phyloP scores from a whole-genome alignment of 1,140 invertebrate species.

The Charaxes varanes region DNA sequence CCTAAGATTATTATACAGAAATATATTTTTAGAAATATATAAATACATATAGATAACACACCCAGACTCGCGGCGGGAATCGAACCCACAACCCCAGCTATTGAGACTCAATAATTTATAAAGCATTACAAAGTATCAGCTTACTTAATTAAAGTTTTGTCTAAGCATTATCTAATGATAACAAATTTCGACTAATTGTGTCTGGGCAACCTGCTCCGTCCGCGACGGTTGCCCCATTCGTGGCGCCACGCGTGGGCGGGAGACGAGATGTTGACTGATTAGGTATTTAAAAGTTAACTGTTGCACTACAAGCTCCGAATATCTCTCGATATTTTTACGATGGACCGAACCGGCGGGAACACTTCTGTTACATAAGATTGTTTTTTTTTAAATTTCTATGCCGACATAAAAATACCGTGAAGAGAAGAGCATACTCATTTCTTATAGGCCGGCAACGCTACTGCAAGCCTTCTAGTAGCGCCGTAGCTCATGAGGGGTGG shows the following conservation, averaged over 20 bases:
- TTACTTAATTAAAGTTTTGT: too few relatives aligned
- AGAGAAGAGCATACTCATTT: too few relatives aligned
- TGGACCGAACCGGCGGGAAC: conserved; percentile 28
- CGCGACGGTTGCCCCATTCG: conserved; percentile 41
- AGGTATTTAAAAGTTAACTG: conserved; percentile 63
- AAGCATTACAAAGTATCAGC: too few relatives aligned
- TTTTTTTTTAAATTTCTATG: conserved; percentile 12
- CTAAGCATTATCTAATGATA: conserved; percentile 9
- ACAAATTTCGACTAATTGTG: conserved; percentile 14
- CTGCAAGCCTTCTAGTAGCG: too few relatives aligned
- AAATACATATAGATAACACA: too few relatives aligned
- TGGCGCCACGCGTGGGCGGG: conserved; percentile 59
- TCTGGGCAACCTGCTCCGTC: conserved; percentile 21
- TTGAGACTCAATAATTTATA: too few relatives aligned
- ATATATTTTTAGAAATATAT: too few relatives aligned
- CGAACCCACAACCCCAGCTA: too few relatives aligned
- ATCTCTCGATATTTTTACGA: conserved; percentile 46
- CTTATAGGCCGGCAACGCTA: too few relatives aligned
- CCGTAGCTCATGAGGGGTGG: too few relatives aligned
- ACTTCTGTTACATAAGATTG: conserved; percentile 26
- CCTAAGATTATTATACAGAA: too few relatives aligned
- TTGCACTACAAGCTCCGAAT: conserved; percentile 39
- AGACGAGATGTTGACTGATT: conserved; percentile 62
- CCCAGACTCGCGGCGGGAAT: too few relatives aligned
- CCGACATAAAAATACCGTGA: conserved; percentile 15